Conservation (phyloP, 2,888 invertebrate species). For the Aricia artaxerxes region DNA sequence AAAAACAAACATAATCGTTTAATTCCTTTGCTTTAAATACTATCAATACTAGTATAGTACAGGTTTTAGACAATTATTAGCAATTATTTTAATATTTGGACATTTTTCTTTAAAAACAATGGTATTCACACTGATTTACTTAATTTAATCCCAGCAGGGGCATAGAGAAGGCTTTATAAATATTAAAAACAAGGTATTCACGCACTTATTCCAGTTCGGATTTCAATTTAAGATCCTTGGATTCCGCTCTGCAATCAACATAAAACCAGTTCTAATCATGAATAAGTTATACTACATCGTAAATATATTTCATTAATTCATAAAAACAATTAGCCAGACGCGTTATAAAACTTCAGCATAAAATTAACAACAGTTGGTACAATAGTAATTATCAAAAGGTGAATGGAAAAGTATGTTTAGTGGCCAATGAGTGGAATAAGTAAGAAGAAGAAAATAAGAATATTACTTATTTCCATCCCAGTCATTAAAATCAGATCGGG, state of each 20-base stretch:
- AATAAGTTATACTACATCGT: neutral
- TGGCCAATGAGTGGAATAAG: no score
- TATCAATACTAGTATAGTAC: no score
- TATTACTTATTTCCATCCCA: no score
- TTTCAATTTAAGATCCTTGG: constrained; percentile 7
- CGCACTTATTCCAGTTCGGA: neutral
- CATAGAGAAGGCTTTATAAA: neutral
- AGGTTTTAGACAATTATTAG: no score
- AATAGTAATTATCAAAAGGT: neutral
- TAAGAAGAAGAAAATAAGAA: no score
- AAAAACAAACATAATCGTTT: no score
- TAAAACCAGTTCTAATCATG: constrained; percentile 11
- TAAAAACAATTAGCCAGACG: neutral
- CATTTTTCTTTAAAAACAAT: no score
- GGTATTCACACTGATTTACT: neutral
- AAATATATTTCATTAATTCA: neutral
- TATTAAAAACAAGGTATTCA: neutral
- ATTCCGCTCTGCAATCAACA: neutral
- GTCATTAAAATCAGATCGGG: no score
- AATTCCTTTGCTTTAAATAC: no score
- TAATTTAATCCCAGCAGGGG: neutral
- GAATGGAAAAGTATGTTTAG: no score
- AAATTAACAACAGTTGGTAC: neutral
- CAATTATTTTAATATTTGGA: no score
- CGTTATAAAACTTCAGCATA: neutral